phyloP scores from a whole-genome alignment of 2,888 invertebrate genomes.

The Tolmerus cingulatus region DNA sequence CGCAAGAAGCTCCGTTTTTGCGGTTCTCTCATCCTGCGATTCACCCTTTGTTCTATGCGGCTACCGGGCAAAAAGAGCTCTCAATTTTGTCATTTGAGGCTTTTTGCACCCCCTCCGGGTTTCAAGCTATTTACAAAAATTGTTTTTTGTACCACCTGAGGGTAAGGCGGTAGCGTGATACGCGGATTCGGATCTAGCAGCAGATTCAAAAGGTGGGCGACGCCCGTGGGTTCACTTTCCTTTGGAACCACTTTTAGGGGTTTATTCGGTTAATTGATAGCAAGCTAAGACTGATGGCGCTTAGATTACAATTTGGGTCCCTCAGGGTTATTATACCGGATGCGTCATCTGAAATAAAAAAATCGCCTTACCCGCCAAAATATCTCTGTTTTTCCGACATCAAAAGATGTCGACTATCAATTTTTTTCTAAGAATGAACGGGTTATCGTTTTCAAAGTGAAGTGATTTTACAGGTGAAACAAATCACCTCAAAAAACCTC shows the following conservation, averaged over 20 bases:
- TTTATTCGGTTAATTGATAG: background rate
- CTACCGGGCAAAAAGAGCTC: background rate
- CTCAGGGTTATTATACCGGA: background rate
- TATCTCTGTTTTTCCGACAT: background rate
- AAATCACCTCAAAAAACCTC: background rate
- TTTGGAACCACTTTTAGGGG: background rate
- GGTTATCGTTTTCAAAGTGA: background rate
- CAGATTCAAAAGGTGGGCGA: background rate
- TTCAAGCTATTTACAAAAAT: background rate
- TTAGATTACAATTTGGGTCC: background rate
- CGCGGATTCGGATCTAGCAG: background rate
- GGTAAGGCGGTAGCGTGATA: background rate
- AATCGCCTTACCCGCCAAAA: background rate
- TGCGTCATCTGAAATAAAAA: background rate
- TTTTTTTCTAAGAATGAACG: background rate
- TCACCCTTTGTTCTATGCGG: background rate
- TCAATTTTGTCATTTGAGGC: background rate
- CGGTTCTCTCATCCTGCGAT: background rate
- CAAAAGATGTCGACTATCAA: background rate
- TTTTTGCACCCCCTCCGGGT: background rate
- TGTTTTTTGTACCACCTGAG: background rate
- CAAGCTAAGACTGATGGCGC: background rate
- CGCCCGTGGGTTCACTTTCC: background rate
- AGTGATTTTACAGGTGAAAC: background rate
- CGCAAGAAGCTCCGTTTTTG: slow-evolving; percentile 8